Percentiles rank a stretch among this genome's conserved stretches.
phyloP scores from a whole-genome alignment of 2,797 vertebrate species.

The Protosalanx chinensis region DNA sequence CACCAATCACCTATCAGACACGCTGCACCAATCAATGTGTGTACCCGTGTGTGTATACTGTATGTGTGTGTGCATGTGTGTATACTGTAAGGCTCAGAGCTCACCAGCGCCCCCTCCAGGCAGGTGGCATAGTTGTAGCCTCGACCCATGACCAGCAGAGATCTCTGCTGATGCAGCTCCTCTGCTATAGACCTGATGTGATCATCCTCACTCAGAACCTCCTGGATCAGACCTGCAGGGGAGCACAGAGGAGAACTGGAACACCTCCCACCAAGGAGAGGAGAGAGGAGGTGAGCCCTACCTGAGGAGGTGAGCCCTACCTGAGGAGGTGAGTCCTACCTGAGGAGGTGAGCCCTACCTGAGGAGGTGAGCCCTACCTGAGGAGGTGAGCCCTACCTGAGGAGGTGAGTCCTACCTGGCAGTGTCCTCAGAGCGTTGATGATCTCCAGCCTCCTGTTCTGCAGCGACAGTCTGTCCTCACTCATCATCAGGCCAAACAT shows the following conservation, averaged over 20 bases:
- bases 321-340: slow-evolving; percentile 73
- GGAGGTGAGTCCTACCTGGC: slow-evolving; percentile 73
- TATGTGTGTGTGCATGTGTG: too few species aligned
- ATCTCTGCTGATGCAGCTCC: slow-evolving; percentile 86
- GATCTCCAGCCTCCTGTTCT: slow-evolving; percentile 86
- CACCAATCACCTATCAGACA: neutral
- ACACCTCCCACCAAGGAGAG: neutral
- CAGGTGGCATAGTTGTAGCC: slow-evolving; percentile 95
- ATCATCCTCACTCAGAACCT: slow-evolving; percentile 84
- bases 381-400: too few species aligned
- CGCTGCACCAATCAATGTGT: neutral
- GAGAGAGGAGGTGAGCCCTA: too few species aligned
- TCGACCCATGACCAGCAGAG: slow-evolving; percentile 92
- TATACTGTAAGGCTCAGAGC: slow-evolving; percentile 32
- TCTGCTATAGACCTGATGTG: slow-evolving; percentile 85
- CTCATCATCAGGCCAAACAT: slow-evolving; percentile 96
- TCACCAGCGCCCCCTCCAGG: slow-evolving; percentile 93
- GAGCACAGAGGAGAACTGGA: neutral
- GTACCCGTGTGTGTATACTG: too few species aligned
- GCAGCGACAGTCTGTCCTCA: slow-evolving; percentile 90
- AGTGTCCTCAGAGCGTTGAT: slow-evolving; percentile 78
- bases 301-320: slow-evolving; percentile 57
- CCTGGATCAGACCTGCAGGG: slow-evolving; percentile 82
- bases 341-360: slow-evolving; percentile 69
- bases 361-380: slow-evolving; percentile 73